These are phyloP conservation scores for Sus scrofa DNA, from an alignment of 2,113 vertebrate genomes.

Conservation along the genomic window T2T-Sscrofa CM000824.6:104050501-104051000, in stretches of 20 bases:
- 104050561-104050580: not conserved
- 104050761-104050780: too few species aligned
- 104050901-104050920: too few species aligned
- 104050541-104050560: not conserved
- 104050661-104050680: not conserved
- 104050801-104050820: too few species aligned
- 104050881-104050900: too few species aligned
- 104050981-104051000: too few species aligned
- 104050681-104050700: not conserved
- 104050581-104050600: slow-evolving; percentile 24
- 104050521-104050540: not conserved
- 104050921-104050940: too few species aligned
- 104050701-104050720: not conserved
- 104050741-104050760: slow-evolving; percentile 13
- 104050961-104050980: too few species aligned
- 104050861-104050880: too few species aligned
- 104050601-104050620: not conserved
- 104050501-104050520: not conserved
- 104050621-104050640: not conserved
- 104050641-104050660: not conserved
- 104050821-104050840: too few species aligned
- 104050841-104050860: too few species aligned
- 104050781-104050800: too few species aligned
- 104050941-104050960: too few species aligned
- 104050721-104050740: not conserved